Evolutionary conservation across 1,140 invertebrate genomes (phyloP), one percentile per base, ranked within the genome.

Genomic region (Leptinotarsa texana): DNA sequence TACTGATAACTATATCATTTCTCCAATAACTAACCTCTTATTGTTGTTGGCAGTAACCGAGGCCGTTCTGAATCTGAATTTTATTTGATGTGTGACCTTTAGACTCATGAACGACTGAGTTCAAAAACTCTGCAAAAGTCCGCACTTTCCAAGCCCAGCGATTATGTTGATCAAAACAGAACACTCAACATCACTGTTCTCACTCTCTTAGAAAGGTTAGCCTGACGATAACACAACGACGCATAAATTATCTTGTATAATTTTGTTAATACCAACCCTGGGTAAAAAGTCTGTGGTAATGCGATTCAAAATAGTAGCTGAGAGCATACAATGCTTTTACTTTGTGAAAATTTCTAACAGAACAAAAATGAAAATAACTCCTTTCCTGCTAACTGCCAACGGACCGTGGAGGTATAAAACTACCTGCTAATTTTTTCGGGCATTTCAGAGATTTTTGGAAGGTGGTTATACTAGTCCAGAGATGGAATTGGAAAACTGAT

Each of bases 181-280:
- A 71, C 13, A 77, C 79, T 63, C 81, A 74, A 65, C 82, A 83
- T n/a, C 82, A 22, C 27, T 75, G 68, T 3, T 81, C 79, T 83
- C 0, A 80, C 78, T 24, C 22, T 24, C 22, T 24, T 3, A 24
- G 22, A 24, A 24, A 1, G 11, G 78, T 84, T 84, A 18, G 77
- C 76, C 13, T 82, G 69, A 0, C 82, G 82, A 71, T 82, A 75
- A 11, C 81, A 49, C 0, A 83, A 75, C 5, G 83, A 81, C 4
- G 80, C 80, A 49, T 81, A 76, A 2, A 81, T 74, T 0, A 66
- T 3, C 65, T 75, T 75, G 13, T 4, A 82, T 77, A 24, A 73
- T 74, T 13, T 70, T 22, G 11, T 72, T 73, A 49, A 77, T 79
- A 51, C 1, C 72, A 68, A 67, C 49, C 3, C 49, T 51, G 1